Evolutionary conservation across 2,797 vertebrate species (phyloP), one percentile per base, ranked within the genome.

Genomic region (Oceanodroma leucorhoa): DNA sequence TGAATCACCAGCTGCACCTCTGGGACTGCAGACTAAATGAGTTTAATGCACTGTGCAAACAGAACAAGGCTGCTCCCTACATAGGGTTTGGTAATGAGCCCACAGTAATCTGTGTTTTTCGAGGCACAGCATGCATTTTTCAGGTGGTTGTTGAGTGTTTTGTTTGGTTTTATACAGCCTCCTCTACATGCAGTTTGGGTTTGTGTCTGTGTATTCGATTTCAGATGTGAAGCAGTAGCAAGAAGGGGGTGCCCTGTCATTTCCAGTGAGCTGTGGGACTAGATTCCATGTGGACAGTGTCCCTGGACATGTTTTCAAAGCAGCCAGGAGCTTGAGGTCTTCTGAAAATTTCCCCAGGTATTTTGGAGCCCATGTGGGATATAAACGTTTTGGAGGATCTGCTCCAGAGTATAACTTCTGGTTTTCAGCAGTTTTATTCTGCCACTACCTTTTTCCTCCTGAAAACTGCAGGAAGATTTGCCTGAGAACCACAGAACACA

Each of bases 21-120:
- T 82, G 89, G 73, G 66, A 62, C 66, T 40, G 30, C 50, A 65
- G 17, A 27, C 5, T 89, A 87, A 93, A 84, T 43, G 43, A 64
- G 76, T 73, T 77, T 77, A 96, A 85, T 87, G 82, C 21, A 19
- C n/a, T 75, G 67, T 93, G 91, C 69, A 91, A 94, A 76, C 32
- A 92, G 82, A 92, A 83, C 43, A 79, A 92, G 60, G 40, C 27
- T 58, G 26, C 55, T 92, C 38, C 82, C 71, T 85, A 7, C 57
- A 26, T 2, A 41, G 50, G 57, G 15, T 43, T 81, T 84, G 46
- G 41, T 78, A 71, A 90, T 1, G 18, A 90, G 70, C 32, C 57
- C 81, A 84, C 3, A 14, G 10, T 41, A 78, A 90, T 60, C 57
- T 19, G 5, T 61, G 30, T 2, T 57, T 81, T 88, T 60, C 1